These are phyloP conservation scores for Antheraea assamensis DNA, from an alignment of 2,888 invertebrate species.

Conservation along the genomic window DNA sequence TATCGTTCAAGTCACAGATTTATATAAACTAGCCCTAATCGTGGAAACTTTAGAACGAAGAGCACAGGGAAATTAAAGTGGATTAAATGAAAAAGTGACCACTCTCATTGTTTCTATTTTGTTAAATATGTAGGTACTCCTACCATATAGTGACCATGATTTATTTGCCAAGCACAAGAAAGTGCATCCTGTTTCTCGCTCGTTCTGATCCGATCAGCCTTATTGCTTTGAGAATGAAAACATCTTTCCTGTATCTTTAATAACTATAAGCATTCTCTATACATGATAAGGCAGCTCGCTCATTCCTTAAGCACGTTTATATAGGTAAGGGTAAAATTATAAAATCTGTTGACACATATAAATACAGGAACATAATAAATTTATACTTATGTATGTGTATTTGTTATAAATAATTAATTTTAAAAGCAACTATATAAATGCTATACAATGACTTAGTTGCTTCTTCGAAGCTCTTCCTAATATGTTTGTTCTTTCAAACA, in stretches of 20 bases:
- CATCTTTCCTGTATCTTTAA: too few relatives aligned
- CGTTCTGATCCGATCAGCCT: too few relatives aligned
- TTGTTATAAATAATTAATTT: neutral
- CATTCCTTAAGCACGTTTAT: neutral
- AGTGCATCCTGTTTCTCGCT: too few relatives aligned
- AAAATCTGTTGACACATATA: neutral
- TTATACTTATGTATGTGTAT: neutral
- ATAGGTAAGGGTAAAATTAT: neutral
- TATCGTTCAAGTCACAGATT: neutral
- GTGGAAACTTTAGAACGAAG: neutral
- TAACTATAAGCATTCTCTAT: neutral
- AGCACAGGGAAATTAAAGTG: neutral
- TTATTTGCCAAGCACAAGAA: too few relatives aligned
- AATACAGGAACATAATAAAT: neutral
- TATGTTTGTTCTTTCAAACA: slow-evolving; percentile 41
- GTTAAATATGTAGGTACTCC: too few relatives aligned
- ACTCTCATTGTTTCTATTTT: too few relatives aligned
- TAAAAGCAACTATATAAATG: neutral
- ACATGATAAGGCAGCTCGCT: neutral
- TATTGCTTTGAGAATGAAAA: too few relatives aligned
- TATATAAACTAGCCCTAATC: neutral
- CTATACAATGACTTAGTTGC: neutral
- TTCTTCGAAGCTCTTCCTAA: neutral
- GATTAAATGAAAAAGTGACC: neutral
- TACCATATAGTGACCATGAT: too few relatives aligned